Evolutionary conservation across 2,797 vertebrate genomes (phyloP).

Genomic region (Acanthopagrus latus): DNA sequence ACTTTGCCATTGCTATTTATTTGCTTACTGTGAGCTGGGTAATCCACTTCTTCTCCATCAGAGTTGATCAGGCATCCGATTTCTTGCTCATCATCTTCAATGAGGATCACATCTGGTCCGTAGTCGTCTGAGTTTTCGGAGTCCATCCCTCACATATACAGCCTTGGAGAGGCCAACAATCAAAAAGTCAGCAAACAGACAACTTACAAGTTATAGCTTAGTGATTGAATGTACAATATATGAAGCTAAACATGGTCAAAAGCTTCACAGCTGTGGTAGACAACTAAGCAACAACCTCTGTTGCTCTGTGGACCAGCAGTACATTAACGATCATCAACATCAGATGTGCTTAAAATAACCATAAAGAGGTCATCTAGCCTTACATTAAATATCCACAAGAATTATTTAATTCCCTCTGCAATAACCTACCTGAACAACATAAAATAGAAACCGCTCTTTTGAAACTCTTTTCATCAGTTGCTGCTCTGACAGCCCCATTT

Average conservation of each 20-base stretch:
- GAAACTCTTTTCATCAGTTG: too few relatives aligned
- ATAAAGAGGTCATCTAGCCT: too few relatives aligned
- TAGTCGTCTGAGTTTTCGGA: slow-evolving; percentile 77
- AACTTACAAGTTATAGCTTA: background rate
- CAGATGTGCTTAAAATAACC: too few relatives aligned
- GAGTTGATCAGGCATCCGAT: slow-evolving; percentile 83
- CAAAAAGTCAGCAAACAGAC: slow-evolving; percentile 2
- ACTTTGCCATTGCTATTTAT: background rate
- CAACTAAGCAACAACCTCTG: background rate
- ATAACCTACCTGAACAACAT: too few relatives aligned
- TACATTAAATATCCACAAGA: too few relatives aligned
- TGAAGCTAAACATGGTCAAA: background rate
- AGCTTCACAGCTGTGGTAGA: too few relatives aligned
- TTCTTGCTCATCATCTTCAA: slow-evolving; percentile 74
- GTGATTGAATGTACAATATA: background rate
- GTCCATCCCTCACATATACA: slow-evolving; percentile 71
- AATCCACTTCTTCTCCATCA: slow-evolving; percentile 83
- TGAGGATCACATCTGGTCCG: slow-evolving; percentile 54
- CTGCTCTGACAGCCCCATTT: too few relatives aligned
- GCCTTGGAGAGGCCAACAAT: slow-evolving; percentile 31
- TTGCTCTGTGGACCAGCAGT: background rate
- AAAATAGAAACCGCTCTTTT: too few relatives aligned
- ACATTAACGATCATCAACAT: background rate
- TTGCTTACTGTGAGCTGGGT: slow-evolving; percentile 72
- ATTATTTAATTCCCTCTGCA: too few relatives aligned